Percentiles rank a stretch among this genome's conserved stretches.
These are phyloP conservation scores for Polydrusus cervinus DNA, from an alignment of 2,888 invertebrate genomes.

Conservation along the genomic window DNA sequence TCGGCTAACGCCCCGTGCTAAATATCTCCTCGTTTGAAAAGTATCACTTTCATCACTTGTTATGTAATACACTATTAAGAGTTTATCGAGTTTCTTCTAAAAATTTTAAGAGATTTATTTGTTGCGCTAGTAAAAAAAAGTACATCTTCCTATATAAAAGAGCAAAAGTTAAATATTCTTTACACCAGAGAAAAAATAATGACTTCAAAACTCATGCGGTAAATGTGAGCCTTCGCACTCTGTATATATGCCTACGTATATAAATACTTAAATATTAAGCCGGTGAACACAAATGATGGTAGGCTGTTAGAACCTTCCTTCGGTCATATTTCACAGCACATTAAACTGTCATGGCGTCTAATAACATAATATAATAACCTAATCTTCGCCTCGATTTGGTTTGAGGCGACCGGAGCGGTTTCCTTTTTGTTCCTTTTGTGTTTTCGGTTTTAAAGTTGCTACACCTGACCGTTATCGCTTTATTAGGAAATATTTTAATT, in stretches of 20 bases:
- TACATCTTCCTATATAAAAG: no score
- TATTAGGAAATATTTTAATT: conserved; percentile 51
- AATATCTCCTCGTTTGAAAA: no score
- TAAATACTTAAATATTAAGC: conserved; percentile 7
- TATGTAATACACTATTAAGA: no score
- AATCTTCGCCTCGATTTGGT: conserved; percentile 62
- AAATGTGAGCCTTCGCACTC: background rate
- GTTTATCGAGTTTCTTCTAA: no score
- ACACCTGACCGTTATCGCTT: conserved; percentile 19
- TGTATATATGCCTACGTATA: background rate
- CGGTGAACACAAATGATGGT: conserved; percentile 60
- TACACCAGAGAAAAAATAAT: no score
- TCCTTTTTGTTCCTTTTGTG: conserved; percentile 47
- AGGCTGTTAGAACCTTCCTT: conserved; percentile 61
- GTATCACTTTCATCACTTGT: no score
- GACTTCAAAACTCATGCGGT: no score
- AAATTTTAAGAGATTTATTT: no score
- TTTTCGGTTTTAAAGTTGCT: conserved; percentile 16
- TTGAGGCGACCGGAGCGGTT: conserved; percentile 48
- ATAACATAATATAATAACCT: conserved; percentile 71
- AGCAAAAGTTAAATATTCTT: no score
- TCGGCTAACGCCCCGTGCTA: no score
- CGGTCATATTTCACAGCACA: conserved; percentile 70
- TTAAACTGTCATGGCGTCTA: conserved; percentile 70
- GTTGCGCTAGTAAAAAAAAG: no score